A percentile compares a stretch with the other conserved stretches of the same genome.
phyloP scores from a whole-genome alignment of 2,797 vertebrate genomes.

The Triplophysa bombifrons region DNA sequence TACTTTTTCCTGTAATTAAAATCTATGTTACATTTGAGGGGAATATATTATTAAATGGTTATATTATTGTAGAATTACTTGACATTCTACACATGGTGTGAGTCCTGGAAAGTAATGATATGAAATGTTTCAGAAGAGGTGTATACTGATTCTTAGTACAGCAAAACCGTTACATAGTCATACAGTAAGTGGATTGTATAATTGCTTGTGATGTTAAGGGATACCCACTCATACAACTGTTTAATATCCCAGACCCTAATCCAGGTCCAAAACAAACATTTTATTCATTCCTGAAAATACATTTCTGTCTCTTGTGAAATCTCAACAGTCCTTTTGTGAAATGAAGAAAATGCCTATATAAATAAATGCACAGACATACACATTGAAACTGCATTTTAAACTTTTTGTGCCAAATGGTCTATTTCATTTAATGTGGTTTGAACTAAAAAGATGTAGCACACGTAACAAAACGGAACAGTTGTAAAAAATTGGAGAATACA shows the following conservation, averaged over 20 bases:
- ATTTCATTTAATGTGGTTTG: no score
- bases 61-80: neutral
- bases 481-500: neutral
- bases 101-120: neutral
- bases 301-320: slow-evolving; percentile 7
- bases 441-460: no score
- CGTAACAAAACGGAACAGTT: neutral
- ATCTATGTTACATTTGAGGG: neutral
- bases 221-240: slow-evolving; percentile 1
- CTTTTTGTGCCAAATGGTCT: neutral
- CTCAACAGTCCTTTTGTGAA: slow-evolving; percentile 14
- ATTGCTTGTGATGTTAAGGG: slow-evolving; percentile 5
- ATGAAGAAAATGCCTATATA: neutral
- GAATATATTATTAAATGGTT: slow-evolving; percentile 13
- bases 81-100: no score
- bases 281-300: neutral
- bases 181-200: slow-evolving; percentile 4
- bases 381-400: neutral
- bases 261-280: neutral
- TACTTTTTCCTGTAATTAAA: neutral
- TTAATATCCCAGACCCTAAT: neutral
- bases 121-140: neutral
- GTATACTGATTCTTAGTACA: neutral
- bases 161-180: neutral
- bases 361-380: neutral